Percentiles rank a stretch among this genome's conserved stretches.
These are phyloP conservation scores for Orientallactaga sibirica DNA, from an alignment of 2,797 vertebrate species.

Conservation along the genomic window DNA sequence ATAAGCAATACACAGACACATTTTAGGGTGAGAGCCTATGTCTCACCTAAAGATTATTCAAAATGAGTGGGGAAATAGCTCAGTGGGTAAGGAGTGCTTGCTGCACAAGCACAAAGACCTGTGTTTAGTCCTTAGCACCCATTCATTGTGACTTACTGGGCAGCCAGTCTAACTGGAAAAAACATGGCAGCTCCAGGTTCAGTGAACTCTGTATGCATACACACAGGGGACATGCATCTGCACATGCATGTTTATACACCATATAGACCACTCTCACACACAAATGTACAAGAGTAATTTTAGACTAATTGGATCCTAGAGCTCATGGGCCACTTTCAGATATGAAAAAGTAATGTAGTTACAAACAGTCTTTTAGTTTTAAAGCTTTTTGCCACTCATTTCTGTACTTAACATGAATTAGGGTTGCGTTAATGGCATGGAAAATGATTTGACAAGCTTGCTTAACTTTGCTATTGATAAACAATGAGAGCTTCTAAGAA, in stretches of 20 bases:
- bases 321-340: not conserved
- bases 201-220: too few species aligned
- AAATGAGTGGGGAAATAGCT: too few species aligned
- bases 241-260: too few species aligned
- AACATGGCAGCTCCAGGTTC: too few species aligned
- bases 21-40: not conserved
- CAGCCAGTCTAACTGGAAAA: too few species aligned
- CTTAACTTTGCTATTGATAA: constrained; percentile 60
- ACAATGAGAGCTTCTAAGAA: constrained; percentile 7
- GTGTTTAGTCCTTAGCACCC: too few species aligned
- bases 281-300: constrained; percentile 23
- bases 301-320: not conserved
- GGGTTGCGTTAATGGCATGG: not conserved
- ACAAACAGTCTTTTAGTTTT: not conserved
- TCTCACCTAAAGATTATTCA: not conserved
- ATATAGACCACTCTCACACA: too few species aligned
- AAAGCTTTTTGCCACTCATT: constrained; percentile 1
- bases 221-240: too few species aligned
- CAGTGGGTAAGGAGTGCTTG: too few species aligned
- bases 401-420: constrained; percentile 28
- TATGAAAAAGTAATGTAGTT: not conserved
- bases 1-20: constrained; percentile 8
- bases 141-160: too few species aligned
- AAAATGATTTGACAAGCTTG: constrained; percentile 13
- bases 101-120: too few species aligned